Percentiles rank a stretch among this genome's conserved stretches.
Evolutionary conservation across 2,113 vertebrate genomes (phyloP).

Genomic region (Microtus oregoni): DNA sequence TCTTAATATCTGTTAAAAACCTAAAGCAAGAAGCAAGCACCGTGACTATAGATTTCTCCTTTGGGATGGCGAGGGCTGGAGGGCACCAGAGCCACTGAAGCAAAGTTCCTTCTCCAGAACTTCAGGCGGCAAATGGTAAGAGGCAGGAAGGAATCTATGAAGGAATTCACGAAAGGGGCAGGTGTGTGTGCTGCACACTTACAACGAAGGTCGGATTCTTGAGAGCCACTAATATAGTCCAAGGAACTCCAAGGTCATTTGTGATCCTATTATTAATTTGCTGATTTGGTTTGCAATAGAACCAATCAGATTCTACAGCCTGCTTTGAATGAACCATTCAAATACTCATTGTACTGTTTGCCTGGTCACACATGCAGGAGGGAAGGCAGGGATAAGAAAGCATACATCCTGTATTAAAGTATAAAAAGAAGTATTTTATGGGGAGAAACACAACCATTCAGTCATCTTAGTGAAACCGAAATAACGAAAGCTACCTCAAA

Average conservation of each 20-base stretch:
- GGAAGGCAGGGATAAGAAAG: constrained; percentile 27
- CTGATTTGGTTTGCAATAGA: constrained; percentile 11
- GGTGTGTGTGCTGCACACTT: neutral
- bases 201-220: constrained; percentile 44
- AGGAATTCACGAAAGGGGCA: neutral
- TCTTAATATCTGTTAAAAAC: neutral
- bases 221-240: neutral
- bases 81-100: neutral
- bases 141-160: neutral
- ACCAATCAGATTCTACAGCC: neutral
- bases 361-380: constrained; percentile 28
- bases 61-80: neutral
- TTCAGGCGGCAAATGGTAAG: neutral
- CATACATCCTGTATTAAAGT: constrained; percentile 33
- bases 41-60: neutral
- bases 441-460: constrained; percentile 64
- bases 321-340: constrained; percentile 19
- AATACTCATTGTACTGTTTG: neutral
- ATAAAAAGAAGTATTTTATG: constrained; percentile 75
- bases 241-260: neutral
- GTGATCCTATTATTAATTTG: constrained; percentile 21
- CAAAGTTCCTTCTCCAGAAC: neutral
- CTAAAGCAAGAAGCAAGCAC: neutral
- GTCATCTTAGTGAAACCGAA: constrained; percentile 74
- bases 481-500: constrained; percentile 73